These are phyloP conservation scores for Antechinus stuartii DNA, from an alignment of 2,113 vertebrate genomes.

Conservation along the genomic window DNA sequence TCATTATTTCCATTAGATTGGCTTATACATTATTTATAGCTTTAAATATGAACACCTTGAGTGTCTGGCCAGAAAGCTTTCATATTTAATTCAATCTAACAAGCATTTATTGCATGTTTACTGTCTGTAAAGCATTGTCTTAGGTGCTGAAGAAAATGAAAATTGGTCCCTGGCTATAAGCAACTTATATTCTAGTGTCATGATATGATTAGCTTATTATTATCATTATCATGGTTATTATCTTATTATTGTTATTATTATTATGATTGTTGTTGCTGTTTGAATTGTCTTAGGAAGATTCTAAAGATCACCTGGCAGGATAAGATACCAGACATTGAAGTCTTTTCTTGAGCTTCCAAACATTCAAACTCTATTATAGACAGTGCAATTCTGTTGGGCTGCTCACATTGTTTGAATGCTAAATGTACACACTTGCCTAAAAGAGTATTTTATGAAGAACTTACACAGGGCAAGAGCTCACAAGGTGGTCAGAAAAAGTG, in stretches of 20 bases:
- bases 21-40: neutral
- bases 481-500: too few species aligned
- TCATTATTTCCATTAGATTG: slow-evolving; percentile 8
- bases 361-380: too few species aligned
- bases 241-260: neutral
- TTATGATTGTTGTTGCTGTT: neutral
- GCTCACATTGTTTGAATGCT: too few species aligned
- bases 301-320: too few species aligned
- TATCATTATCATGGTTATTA: neutral
- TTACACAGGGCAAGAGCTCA: too few species aligned
- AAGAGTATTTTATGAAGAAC: too few species aligned
- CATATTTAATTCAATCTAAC: neutral
- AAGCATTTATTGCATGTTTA: neutral
- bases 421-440: too few species aligned
- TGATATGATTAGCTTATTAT: neutral
- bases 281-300: too few species aligned
- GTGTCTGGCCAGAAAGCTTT: neutral
- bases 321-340: too few species aligned
- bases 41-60: neutral
- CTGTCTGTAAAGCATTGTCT: neutral
- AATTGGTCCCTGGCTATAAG: neutral
- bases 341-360: too few species aligned
- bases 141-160: neutral
- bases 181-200: neutral
- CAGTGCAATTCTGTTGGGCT: too few species aligned